Evolutionary conservation across 2,113 vertebrate species (phyloP), one percentile per base, ranked within the genome.

Genomic region (Aythya baeri): DNA sequence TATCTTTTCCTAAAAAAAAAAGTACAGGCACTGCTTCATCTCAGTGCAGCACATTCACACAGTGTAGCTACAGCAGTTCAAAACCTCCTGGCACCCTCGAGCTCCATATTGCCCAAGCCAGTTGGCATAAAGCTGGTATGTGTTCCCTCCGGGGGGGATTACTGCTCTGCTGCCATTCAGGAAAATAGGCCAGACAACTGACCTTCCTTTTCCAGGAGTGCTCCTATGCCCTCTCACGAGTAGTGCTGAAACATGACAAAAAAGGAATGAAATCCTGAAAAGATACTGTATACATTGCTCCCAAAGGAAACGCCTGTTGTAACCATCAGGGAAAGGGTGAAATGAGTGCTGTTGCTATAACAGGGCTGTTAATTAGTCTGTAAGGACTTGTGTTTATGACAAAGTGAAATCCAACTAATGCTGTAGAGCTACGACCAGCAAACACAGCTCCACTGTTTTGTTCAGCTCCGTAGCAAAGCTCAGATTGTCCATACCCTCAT

Each of bases 371-470:
- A 94, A 93, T 87, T 73, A 91, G 81, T 77, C 95, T 73, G 2
- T 3, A 78, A 83, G 94, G 94, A 89, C 41, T 89, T 89, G 34
- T 88, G 63, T 96, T 93, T 90, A 80, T 67, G 58, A 43, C 38
- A 43, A 59, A 92, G 43, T 67, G 32, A 79, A 94, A 89, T 86
- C 49, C 27, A 94, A 82, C 58, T 41, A 58, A 2, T 75, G 83
- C 58, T 55, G n/a, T 18, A 89, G 83, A 82, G 82, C 29, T 17
- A 36, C 71, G 3, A 54, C 17, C 58, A 73, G 68, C 58, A 43
- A 79, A 52, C 59, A 38, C 52, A 67, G 59, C 34, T 23, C 20
- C 52, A 5, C 26, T 41, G 34, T n/a, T 92, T 57, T 43, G 43
- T 52, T 89, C 88, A 79, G 22, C 7, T 34, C 86, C 32, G 41